These are phyloP conservation scores for Periphyllus acericola DNA, from an alignment of 2,888 invertebrate genomes.

Conservation along the genomic window DNA sequence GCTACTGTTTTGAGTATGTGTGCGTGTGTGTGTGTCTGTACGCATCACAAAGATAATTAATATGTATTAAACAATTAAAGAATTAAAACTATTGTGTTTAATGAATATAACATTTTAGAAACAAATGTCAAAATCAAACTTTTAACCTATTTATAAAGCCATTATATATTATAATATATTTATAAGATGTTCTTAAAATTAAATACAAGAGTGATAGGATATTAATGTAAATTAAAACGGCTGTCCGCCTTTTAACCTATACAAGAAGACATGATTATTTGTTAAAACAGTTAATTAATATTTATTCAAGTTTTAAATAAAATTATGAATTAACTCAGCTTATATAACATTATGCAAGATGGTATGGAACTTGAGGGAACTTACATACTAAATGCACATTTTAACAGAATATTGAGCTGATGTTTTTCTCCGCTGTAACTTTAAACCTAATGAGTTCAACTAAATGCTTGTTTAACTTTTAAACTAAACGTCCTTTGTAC, in stretches of 20 bases:
- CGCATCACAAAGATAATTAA: no score
- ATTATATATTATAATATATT: no score
- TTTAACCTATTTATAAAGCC: no score
- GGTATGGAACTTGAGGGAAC: no score
- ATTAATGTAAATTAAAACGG: not conserved
- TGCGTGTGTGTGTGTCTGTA: not conserved
- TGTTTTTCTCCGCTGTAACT: not conserved
- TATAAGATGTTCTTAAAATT: no score
- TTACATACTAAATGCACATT: not conserved
- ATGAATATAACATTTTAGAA: no score
- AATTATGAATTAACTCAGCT: not conserved
- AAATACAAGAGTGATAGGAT: no score
- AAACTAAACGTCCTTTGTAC: no score
- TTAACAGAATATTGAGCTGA: not conserved
- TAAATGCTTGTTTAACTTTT: no score
- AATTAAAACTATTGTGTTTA: no score
- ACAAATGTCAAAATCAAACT: no score
- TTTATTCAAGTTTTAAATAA: not conserved
- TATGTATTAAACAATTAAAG: no score
- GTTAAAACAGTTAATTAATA: not conserved
- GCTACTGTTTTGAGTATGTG: not conserved
- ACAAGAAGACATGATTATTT: not conserved
- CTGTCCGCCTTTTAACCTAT: not conserved
- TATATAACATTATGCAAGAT: not conserved
- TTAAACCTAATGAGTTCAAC: not conserved